Conservation (phyloP, 2,888 invertebrate species). For the Drosophila affinis region DNA sequence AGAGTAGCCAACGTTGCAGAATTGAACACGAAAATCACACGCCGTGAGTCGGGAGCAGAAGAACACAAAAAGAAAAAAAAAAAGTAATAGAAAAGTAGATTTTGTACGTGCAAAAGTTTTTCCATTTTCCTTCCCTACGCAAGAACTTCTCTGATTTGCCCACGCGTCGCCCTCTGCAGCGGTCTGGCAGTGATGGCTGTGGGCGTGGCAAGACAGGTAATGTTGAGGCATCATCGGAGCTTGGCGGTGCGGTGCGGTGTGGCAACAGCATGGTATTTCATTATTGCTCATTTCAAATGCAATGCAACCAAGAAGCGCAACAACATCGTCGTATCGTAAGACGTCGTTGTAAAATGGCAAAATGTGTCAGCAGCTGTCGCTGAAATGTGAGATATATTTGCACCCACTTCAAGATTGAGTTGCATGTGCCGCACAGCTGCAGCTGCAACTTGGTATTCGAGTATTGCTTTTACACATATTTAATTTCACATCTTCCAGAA, state of each 20-base stretch:
- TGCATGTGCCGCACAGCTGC: conserved; percentile 7
- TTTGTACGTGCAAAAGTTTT: conserved; percentile 76
- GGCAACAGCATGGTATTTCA: conserved; percentile 39
- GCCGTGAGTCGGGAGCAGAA: conserved; percentile 24
- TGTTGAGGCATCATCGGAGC: conserved; percentile 3
- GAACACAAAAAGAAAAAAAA: conserved; percentile 19
- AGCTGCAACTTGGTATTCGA: neutral
- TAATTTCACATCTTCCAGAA: conserved; percentile 24
- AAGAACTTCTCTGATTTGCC: conserved; percentile 46
- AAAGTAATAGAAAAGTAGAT: conserved; percentile 75
- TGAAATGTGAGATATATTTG: conserved; percentile 35
- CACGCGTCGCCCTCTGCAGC: conserved; percentile 2
- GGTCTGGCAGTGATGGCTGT: conserved; percentile 11
- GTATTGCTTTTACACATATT: conserved; percentile 29
- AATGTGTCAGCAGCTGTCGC: conserved; percentile 52
- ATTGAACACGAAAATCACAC: conserved; percentile 22
- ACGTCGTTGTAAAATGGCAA: conserved; percentile 47
- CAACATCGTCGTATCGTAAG: neutral
- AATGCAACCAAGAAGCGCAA: conserved; percentile 41
- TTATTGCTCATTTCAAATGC: conserved; percentile 66
- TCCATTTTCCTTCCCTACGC: conserved; percentile 68
- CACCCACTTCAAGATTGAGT: conserved; percentile 20
- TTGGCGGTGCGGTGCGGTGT: neutral
- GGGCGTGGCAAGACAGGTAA: conserved; percentile 13
- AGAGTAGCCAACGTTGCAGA: conserved; percentile 53